Evolutionary conservation across 2,888 invertebrate genomes (phyloP), one percentile per base, ranked within the genome.

Genomic region (Andrena bicolor): DNA sequence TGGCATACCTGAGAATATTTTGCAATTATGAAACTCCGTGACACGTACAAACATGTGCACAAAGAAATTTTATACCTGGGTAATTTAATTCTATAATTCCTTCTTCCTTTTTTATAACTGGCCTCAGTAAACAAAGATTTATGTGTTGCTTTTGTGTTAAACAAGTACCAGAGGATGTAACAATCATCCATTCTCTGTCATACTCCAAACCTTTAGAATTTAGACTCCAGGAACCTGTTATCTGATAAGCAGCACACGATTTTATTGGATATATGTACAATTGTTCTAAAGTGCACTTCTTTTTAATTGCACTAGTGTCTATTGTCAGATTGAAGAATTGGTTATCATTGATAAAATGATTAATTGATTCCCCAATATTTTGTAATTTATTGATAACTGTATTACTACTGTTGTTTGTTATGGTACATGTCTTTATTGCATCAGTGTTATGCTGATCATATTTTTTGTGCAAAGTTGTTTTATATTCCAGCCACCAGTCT

Each of bases 141-240:
- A 97, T 95, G 89, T 96, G 96, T 80, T 97, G 96, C 94, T 99
- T 99, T 94, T 99, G 99, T 2, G 98, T 98, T 71, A 99, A 94
- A 80, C 97, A 97, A 80, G 97, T 96, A 20, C 98, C 98, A 90
- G 96, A 95, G 8, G 96, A 95, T 89, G 96, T 97, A 7, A 98
- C 95, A 80, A 99, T 96, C 98, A 99, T 98, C 98, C 99, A 99
- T 91, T 97, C 96, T 86, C 99, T 95, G 94, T 99, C 99, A 93
- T 97, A 98, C 90, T 96, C 95, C 48, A 99, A 95, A 0, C 99
- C 99, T 90, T 96, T 96, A 0, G 94, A 90, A 13, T 96, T 96
- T 73, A 99, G 93, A 78, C 95, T 94, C 98, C 99, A 99, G 7
- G 95, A 93, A 10, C 93, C 90, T 48, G 91, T 90, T 32, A 97